Conservation (phyloP, 2,888 invertebrate genomes). For the Noctua comes region DNA sequence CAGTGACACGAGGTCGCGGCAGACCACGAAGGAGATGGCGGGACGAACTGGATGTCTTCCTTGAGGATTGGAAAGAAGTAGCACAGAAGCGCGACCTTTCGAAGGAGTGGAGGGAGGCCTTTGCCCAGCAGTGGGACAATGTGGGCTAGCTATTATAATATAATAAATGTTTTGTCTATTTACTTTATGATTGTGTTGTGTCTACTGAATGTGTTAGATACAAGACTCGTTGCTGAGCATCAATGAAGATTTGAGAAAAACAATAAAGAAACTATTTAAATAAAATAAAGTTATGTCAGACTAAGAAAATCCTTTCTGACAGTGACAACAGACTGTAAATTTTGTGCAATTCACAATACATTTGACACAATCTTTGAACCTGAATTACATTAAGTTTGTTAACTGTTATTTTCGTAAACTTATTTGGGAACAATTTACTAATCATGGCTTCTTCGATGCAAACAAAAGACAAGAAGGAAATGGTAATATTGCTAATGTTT, state of each 20-base stretch:
- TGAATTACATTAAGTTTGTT: neutral
- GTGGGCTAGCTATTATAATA: too few species aligned
- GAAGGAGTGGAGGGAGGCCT: too few species aligned
- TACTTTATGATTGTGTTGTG: too few species aligned
- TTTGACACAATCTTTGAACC: neutral
- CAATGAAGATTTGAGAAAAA: neutral
- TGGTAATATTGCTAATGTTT: constrained; percentile 28
- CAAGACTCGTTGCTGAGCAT: too few species aligned
- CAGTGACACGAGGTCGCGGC: too few species aligned
- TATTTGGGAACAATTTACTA: constrained; percentile 23
- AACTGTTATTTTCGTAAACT: constrained; percentile 20
- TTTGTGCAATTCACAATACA: constrained; percentile 4
- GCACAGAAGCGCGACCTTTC: too few species aligned
- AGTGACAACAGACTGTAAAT: constrained; percentile 15
- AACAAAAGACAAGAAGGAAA: constrained; percentile 22
- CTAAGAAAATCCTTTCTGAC: neutral
- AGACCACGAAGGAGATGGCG: too few species aligned
- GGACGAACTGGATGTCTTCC: too few species aligned
- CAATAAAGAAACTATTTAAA: neutral
- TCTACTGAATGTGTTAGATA: too few species aligned
- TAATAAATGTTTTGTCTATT: too few species aligned
- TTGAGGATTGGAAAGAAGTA: too few species aligned
- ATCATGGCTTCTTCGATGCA: constrained; percentile 32
- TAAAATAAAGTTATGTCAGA: constrained; percentile 2
- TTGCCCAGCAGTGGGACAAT: too few species aligned